Evolutionary conservation across 2,113 vertebrate genomes (phyloP), one percentile per base, ranked within the genome.

Genomic region (Desmodus rotundus): DNA sequence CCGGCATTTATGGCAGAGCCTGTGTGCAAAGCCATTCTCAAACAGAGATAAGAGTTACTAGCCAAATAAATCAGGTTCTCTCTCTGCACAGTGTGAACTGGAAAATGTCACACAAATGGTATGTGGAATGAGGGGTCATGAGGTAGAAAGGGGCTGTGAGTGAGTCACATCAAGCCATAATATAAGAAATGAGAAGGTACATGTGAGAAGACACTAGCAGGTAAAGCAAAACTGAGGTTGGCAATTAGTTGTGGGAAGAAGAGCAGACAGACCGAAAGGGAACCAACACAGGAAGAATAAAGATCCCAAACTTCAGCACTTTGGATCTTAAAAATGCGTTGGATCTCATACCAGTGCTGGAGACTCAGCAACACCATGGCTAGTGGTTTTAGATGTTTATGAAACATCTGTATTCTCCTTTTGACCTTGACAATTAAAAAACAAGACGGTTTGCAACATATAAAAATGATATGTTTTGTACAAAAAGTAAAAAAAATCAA

Each of bases 401-500:
- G 36, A 93, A 87, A 73, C 17, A 72, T 76, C 20, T 38, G 93
- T 93, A 91, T 47, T 72, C 47, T 81, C 38, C 13, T 72, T 91
- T 65, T 19, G 16, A 73, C 20, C 33, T 72, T 72, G 84, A 89
- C 2, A 70, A 67, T 67, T 38, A 20, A 50, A 91, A 65, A 86
- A 28, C 0, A 63, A 73, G 82, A 65, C 26, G 45, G 19, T 70
- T 47, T 28, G 45, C 54, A 73, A 85, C 22, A 65, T 68, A 81
- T 56, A 52, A 84, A 93, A 95, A 86, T 56, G n/a, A 1, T 33
- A 74, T 58, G 14, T 87, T 89, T 88, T 92, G 2, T 70, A 47
- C 36, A 68, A 58, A 83, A 89, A 43, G 52, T 28, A 76, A 43
- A 95, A 28, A 80, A 93, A 36, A 12, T 28, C 61, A 31, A 61